Percentiles rank a stretch among this genome's conserved stretches.
Conservation (phyloP, 2,888 invertebrate genomes). For the Cosmopolites sordidus region DNA sequence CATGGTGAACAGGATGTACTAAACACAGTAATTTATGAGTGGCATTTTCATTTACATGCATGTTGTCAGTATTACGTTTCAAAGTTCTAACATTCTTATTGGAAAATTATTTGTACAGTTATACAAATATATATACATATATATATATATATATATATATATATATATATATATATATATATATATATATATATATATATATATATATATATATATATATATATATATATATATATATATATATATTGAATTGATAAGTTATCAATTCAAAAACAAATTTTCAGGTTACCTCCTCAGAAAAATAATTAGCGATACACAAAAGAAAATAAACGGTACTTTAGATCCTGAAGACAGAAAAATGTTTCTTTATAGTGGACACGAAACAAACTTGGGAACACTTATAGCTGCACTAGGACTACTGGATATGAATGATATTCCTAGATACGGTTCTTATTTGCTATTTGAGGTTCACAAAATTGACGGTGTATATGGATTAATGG, state of each 20-base stretch:
- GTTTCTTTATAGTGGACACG: constrained; percentile 42
- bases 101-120: too few species aligned
- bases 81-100: too few species aligned
- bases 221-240: constrained; percentile 19
- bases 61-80: too few species aligned
- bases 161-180: too few species aligned
- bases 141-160: too few species aligned
- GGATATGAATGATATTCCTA: constrained; percentile 34
- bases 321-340: constrained; percentile 31
- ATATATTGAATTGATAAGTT: too few species aligned
- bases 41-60: too few species aligned
- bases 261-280: too few species aligned
- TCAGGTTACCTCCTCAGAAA: constrained; percentile 43
- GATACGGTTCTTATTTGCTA: constrained; percentile 37
- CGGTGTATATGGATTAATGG: constrained; percentile 29
- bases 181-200: too few species aligned
- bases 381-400: constrained; percentile 38
- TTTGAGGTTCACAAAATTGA: constrained; percentile 37
- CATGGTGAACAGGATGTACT: too few species aligned
- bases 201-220: constrained; percentile 38
- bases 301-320: constrained; percentile 35
- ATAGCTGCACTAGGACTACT: constrained; percentile 34
- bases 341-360: constrained; percentile 35
- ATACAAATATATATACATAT: too few species aligned
- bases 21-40: too few species aligned